Evolutionary conservation across 30 jellyfish, hydroid and myxozoan genomes (phyloP).

Genomic region (Aurelia sp.): DNA sequence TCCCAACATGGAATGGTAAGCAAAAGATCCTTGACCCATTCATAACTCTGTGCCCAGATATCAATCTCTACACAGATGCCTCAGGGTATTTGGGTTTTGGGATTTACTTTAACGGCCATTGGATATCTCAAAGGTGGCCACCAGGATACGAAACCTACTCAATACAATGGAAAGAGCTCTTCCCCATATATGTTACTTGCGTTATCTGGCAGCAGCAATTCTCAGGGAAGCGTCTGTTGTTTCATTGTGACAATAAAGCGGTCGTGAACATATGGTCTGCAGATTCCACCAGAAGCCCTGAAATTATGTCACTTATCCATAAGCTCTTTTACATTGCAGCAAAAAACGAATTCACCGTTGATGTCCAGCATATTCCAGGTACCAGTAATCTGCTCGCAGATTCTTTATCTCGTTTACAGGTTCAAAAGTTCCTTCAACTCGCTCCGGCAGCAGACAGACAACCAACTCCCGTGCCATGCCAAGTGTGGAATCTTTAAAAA

Average conservation of each 20-base stretch:
- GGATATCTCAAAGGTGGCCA: background rate
- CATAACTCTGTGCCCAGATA: constrained; percentile 16
- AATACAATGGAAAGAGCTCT: constrained; percentile 16
- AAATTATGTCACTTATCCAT: background rate
- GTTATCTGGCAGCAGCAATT: constrained; percentile 5
- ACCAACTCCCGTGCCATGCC: too few species aligned
- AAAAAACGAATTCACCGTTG: too few species aligned
- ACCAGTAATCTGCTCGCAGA: too few species aligned
- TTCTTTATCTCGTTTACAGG: too few species aligned
- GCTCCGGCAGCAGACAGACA: too few species aligned
- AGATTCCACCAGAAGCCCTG: background rate
- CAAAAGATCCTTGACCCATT: background rate
- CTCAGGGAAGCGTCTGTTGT: constrained; percentile 1
- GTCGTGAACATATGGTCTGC: constrained; percentile 19
- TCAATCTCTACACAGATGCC: constrained; percentile 24
- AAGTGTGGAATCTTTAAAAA: too few species aligned
- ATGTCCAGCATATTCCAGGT: too few species aligned
- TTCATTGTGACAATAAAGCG: constrained; percentile 25
- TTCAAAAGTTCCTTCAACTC: too few species aligned
- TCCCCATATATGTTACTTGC: constrained; percentile 12
- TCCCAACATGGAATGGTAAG: too few species aligned
- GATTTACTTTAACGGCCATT: background rate
- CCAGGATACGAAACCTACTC: background rate
- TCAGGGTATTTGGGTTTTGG: background rate
- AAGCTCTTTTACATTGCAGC: too few species aligned